Base-by-base conservation (phyloP, 2,797 vertebrate genomes). In the Gymnoscopelus microlampas region DNA sequence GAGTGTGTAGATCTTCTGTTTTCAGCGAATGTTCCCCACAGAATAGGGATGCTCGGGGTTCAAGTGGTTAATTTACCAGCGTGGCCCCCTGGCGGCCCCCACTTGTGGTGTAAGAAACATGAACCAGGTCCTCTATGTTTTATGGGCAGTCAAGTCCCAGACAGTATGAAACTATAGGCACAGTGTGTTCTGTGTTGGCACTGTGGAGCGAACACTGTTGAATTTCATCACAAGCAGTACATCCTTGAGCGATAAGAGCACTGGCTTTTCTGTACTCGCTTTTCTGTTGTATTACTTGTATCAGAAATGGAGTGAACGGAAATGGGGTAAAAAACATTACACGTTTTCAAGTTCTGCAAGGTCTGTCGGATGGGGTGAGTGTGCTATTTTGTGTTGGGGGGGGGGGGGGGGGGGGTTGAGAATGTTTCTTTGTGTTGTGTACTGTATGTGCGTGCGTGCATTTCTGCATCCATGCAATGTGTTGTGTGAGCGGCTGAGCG, bases 171-270 rank as follows among this genome's bases (percentile, higher is more conserved):
- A 10, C 14, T 63, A 1, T 56, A 44, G 24, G 50, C 15, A 48
- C 65, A 74, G 35, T 0, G 9, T 69, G 66, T 70, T 53, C 60
- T 60, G 19, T 71, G 56, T 11, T 12, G 57, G 68, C 53, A 50
- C 23, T 66, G 68, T 9, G 10, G 23, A 55, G 6, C n/a, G 71
- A 77, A 68, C 49, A 58, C 44, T 59, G 57, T 63, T 66, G 29
- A 68, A 72, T 71, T 73, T 51, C 77, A 81, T 81, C 57, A 13
- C 78, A 73, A 71, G 55, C 59, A 49, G 80, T 79, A 60, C 0
- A 1, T 70, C 77, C 68, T 80, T 79, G 53, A 77, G 47, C 58
- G 49, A 47, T 44, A 2, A 77, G 47, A 12, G 1, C 10, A 15
- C 64, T 61, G 12, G 49, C 53, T 76, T 64, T 79, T 44, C 55